A percentile compares a stretch with the other conserved stretches of the same genome.
phyloP scores from a whole-genome alignment of 2,888 invertebrate species.

The Diaprepes abbreviatus region DNA sequence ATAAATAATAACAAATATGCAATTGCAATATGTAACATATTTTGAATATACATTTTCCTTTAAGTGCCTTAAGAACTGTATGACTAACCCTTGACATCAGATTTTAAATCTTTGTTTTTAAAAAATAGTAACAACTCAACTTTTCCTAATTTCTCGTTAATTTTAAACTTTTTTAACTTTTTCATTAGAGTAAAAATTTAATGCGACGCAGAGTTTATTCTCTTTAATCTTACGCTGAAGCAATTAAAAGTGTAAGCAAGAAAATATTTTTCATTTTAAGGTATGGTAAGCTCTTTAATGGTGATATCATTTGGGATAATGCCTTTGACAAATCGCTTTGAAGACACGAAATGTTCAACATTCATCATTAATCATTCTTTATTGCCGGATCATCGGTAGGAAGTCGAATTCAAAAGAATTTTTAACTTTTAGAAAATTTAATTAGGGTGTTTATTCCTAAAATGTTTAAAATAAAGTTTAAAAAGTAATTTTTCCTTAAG shows the following conservation, averaged over 20 bases:
- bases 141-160: no score
- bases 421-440: constrained; percentile 7
- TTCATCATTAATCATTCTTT: constrained; percentile 14
- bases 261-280: constrained; percentile 10
- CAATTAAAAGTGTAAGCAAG: constrained; percentile 3
- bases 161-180: no score
- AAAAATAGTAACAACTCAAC: no score
- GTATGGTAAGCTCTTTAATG: not conserved
- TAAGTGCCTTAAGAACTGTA: no score
- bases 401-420: constrained; percentile 8
- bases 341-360: constrained; percentile 9
- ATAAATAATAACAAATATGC: no score
- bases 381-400: not conserved
- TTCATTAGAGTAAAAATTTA: not conserved
- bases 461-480: not conserved
- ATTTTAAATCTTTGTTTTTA: no score
- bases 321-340: constrained; percentile 10
- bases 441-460: not conserved
- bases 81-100: no score
- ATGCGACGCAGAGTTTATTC: not conserved
- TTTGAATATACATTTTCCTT: no score
- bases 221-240: not conserved
- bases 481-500: not conserved
- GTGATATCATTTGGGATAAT: constrained; percentile 12
- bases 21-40: no score